Conservation (phyloP, 2,797 vertebrate species). For the Megaceryle alcyon region DNA sequence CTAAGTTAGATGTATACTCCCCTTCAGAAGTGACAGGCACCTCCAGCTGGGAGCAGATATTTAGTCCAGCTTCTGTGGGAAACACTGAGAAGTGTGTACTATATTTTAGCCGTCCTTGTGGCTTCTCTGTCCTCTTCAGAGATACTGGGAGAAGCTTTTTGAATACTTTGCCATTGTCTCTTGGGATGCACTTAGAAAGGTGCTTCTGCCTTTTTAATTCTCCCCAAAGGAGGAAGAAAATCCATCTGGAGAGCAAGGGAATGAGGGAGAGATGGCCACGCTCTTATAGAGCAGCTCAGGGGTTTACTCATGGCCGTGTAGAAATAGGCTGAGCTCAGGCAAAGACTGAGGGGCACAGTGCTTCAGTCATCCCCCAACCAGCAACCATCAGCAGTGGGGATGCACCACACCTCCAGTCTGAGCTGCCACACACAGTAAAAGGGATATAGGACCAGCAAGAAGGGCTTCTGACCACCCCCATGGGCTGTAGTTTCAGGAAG, state of each 20-base stretch:
- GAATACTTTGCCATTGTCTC: not conserved
- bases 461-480: not conserved
- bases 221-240: not conserved
- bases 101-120: not conserved
- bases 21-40: not conserved
- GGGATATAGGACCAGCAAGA: not conserved
- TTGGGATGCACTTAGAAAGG: not conserved
- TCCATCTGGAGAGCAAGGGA: not conserved
- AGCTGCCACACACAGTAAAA: not conserved
- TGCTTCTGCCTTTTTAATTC: not conserved
- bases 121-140: not conserved
- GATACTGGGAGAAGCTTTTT: not conserved
- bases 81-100: not conserved
- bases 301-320: not conserved
- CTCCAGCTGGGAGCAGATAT: not conserved
- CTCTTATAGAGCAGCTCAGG: not conserved
- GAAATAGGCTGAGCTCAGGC: not conserved
- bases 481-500: not conserved
- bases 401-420: not conserved
- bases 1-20: not conserved
- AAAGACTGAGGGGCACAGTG: not conserved
- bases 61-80: not conserved
- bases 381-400: not conserved
- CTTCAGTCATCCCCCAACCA: not conserved
- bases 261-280: not conserved